Percentiles rank a stretch among this genome's conserved stretches.
These are phyloP conservation scores for Trichosurus vulpecula DNA, from an alignment of 2,797 vertebrate genomes.

Conservation along the genomic window DNA sequence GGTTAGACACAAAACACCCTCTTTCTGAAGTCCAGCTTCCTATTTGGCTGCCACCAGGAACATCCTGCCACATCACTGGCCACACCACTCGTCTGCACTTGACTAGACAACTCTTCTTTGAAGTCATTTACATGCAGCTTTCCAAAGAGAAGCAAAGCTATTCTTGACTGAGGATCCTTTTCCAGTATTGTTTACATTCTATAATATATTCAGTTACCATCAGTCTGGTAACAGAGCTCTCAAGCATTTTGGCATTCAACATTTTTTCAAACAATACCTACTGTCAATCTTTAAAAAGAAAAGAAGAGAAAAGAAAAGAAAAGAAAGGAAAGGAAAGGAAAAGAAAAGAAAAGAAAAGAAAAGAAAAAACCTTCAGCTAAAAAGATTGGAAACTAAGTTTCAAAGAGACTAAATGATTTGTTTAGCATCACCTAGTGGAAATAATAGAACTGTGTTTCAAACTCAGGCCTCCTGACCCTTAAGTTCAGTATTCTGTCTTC, in stretches of 20 bases:
- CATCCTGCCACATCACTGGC: neutral
- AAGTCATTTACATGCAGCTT: neutral
- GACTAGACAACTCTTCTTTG: rapidly evolving
- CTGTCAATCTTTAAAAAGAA: neutral
- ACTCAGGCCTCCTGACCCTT: neutral
- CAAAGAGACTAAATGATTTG: neutral
- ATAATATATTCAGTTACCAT: neutral
- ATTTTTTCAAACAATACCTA: neutral
- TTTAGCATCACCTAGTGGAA: neutral
- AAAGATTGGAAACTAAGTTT: conserved; percentile 22
- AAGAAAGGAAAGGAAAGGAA: too few species aligned
- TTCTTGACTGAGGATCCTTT: neutral
- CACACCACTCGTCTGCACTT: rapidly evolving
- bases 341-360: too few species aligned
- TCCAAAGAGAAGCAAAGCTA: neutral
- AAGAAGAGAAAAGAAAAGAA: too few species aligned
- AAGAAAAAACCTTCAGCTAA: conserved; percentile 60
- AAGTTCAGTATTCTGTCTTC: neutral
- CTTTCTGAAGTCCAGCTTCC: neutral
- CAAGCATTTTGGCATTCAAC: conserved; percentile 13
- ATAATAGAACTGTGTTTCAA: neutral
- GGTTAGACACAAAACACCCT: neutral
- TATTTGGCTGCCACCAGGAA: conserved; percentile 28
- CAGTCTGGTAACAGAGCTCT: conserved; percentile 13
- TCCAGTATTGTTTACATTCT: conserved; percentile 5